Percentiles rank a stretch among this genome's conserved stretches.
phyloP scores from a whole-genome alignment of 2,113 vertebrate genomes.

The Zosterops pallidus region DNA sequence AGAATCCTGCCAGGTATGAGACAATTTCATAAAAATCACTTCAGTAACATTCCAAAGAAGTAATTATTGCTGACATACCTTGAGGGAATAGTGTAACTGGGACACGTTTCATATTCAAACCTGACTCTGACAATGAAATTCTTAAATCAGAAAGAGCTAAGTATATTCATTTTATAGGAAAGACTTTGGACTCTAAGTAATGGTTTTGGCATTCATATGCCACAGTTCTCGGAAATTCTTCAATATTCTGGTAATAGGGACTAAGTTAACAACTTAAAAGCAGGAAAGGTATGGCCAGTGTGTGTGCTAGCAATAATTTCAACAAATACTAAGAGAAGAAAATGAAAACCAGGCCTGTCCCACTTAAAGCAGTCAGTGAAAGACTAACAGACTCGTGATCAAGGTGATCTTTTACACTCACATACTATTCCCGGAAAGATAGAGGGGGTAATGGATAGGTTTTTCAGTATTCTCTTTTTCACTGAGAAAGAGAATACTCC shows the following conservation, averaged over 20 bases:
- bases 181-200: neutral
- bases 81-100: neutral
- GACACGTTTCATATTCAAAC: neutral
- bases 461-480: neutral
- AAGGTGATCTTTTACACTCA: neutral
- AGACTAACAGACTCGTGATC: neutral
- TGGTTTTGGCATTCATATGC: neutral
- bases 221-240: neutral
- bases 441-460: neutral
- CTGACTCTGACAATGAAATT: neutral
- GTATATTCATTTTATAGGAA: neutral
- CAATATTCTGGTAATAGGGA: neutral
- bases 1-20: constrained; percentile 82
- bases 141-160: neutral
- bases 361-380: neutral
- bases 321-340: neutral
- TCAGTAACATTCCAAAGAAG: neutral
- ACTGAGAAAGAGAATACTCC: neutral
- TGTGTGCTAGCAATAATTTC: neutral
- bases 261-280: neutral
- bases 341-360: neutral
- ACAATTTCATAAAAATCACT: neutral
- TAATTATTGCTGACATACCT: neutral
- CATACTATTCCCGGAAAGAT: neutral
- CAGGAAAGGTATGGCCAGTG: neutral